Conservation (phyloP, 2,113 vertebrate species). For the Pterocles gutturalis region DNA sequence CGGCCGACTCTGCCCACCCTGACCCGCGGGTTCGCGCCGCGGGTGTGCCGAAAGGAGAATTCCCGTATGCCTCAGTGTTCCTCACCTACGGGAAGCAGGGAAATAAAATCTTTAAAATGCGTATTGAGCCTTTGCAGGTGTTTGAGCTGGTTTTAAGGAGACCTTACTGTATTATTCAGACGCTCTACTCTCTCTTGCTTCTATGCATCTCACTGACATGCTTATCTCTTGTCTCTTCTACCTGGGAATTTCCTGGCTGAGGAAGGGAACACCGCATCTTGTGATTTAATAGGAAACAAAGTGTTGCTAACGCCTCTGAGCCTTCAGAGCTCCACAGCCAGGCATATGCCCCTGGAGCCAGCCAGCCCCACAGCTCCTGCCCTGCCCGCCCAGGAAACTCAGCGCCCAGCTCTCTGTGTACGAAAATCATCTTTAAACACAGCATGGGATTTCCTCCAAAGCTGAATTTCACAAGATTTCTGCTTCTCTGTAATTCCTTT, state of each 20-base stretch:
- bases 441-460: accelerated
- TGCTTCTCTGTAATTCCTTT: not conserved
- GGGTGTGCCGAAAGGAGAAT: accelerated
- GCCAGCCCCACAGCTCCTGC: accelerated
- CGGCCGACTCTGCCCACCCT: not conserved
- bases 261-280: accelerated
- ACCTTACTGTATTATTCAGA: accelerated
- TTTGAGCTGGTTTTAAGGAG: accelerated
- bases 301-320: accelerated
- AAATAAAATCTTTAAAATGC: accelerated
- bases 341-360: accelerated
- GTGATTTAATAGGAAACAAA: accelerated
- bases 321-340: too few species aligned
- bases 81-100: accelerated
- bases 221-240: accelerated
- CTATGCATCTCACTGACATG: accelerated
- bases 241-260: not conserved
- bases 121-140: accelerated
- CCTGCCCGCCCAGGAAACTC: not conserved
- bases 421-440: accelerated
- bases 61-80: accelerated
- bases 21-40: not conserved
- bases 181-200: not conserved
- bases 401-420: not conserved
- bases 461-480: not conserved